A percentile compares a stretch with the other conserved stretches of the same genome.
phyloP scores from a whole-genome alignment of 1,140 invertebrate genomes.

The Trachymyrmex septentrionalis region DNA sequence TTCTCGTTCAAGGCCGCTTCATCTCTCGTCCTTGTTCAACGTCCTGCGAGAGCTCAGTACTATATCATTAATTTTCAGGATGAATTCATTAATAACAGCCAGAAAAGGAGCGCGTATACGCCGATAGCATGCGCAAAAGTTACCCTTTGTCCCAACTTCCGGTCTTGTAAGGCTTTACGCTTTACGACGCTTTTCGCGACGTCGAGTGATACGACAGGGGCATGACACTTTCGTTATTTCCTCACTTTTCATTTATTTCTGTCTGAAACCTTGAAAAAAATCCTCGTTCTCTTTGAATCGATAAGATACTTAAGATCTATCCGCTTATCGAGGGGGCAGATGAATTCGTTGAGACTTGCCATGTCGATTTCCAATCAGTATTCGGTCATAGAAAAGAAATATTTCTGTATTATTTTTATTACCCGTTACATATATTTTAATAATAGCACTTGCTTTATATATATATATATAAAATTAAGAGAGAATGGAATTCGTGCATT shows the following conservation, averaged over 20 bases:
- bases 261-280: conserved; percentile 36
- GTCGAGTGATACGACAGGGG: conserved; percentile 53
- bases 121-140: conserved; percentile 64
- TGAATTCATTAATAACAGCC: conserved; percentile 78
- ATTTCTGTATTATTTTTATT: neutral
- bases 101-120: conserved; percentile 65
- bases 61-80: conserved; percentile 77
- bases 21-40: conserved; percentile 49
- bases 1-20: conserved; percentile 61
- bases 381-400: neutral
- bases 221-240: conserved; percentile 74
- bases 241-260: conserved; percentile 53
- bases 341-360: conserved; percentile 56
- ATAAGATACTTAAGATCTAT: conserved; percentile 69
- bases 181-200: conserved; percentile 50
- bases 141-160: conserved; percentile 78
- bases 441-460: neutral
- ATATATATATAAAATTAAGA: neutral
- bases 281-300: conserved; percentile 44
- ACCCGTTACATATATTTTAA: neutral
- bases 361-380: conserved; percentile 35
- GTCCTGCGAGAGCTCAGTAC: conserved; percentile 26
- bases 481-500: neutral
- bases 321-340: conserved; percentile 60
- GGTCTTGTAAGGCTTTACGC: conserved; percentile 58